Evolutionary conservation across 2,888 invertebrate species (phyloP).

Genomic region (Xestia rhomboidea): DNA sequence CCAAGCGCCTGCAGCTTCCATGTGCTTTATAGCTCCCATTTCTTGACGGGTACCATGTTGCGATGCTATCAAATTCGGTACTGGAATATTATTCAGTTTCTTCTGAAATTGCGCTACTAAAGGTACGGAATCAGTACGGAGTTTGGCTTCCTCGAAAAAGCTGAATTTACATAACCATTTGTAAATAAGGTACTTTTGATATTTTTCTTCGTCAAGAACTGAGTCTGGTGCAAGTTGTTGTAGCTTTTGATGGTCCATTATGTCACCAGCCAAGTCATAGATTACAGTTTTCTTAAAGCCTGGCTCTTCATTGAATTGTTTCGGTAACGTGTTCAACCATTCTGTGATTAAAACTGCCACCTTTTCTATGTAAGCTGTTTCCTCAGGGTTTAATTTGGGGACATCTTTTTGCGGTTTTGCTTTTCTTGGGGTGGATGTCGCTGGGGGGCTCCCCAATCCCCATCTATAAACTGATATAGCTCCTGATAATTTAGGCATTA

Average conservation of each 20-base stretch:
- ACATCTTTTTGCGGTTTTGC: conserved; percentile 48
- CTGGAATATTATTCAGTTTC: conserved; percentile 65
- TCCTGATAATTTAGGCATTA: conserved; percentile 56
- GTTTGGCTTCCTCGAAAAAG: conserved; percentile 67
- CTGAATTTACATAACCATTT: conserved; percentile 75
- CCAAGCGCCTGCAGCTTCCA: conserved; percentile 55
- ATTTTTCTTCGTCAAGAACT: conserved; percentile 63
- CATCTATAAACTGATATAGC: conserved; percentile 69
- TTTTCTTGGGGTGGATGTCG: conserved; percentile 74
- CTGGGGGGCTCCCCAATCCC: conserved; percentile 52
- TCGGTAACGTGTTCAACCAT: conserved; percentile 76
- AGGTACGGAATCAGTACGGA: conserved; percentile 64
- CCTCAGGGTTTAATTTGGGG: conserved; percentile 70
- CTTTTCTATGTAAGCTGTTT: conserved; percentile 68
- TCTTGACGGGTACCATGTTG: conserved; percentile 74
- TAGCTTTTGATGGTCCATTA: conserved; percentile 73
- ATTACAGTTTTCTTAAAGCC: conserved; percentile 73
- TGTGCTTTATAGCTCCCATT: conserved; percentile 67
- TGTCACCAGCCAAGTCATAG: conserved; percentile 74
- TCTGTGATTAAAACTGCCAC: conserved; percentile 66
- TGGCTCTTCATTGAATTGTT: conserved; percentile 68
- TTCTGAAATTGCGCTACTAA: conserved; percentile 67
- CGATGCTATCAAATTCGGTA: conserved; percentile 70
- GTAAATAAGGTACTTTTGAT: conserved; percentile 68
- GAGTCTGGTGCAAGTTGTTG: conserved; percentile 68